These are phyloP conservation scores for Monochamus alternatus DNA, from an alignment of 2,888 invertebrate species.

Conservation along the genomic window DNA sequence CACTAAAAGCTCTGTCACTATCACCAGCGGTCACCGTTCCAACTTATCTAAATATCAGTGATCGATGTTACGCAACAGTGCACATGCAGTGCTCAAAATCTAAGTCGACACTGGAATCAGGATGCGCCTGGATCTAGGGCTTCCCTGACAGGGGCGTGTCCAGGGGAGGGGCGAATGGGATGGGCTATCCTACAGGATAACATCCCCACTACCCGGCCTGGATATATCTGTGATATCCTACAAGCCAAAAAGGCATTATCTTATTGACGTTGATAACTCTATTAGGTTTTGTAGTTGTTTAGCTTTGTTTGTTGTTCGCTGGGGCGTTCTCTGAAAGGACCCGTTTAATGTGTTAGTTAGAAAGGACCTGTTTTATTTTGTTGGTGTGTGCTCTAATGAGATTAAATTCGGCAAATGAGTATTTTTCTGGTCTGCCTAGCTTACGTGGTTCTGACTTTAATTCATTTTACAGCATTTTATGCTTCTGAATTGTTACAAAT, in stretches of 20 bases:
- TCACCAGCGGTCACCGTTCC: slow-evolving; percentile 27
- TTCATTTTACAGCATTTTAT: no score
- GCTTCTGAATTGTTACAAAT: no score
- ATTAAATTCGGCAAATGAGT: slow-evolving; percentile 11
- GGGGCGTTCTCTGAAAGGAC: slow-evolving; percentile 38
- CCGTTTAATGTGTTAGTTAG: slow-evolving; percentile 29
- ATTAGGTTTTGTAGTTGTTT: slow-evolving; percentile 50
- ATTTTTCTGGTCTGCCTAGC: no score
- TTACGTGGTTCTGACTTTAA: no score
- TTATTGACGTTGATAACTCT: slow-evolving; percentile 56
- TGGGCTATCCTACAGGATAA: slow-evolving; percentile 75
- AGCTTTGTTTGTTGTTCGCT: slow-evolving; percentile 42
- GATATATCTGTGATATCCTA: slow-evolving; percentile 52
- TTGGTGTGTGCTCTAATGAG: slow-evolving; percentile 10
- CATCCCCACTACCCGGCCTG: slow-evolving; percentile 68
- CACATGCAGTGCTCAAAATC: slow-evolving; percentile 52
- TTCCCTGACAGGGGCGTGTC: slow-evolving; percentile 69
- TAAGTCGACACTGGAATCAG: slow-evolving; percentile 57
- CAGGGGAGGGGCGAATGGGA: slow-evolving; percentile 75
- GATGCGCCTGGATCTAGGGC: slow-evolving; percentile 65
- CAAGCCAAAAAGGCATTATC: slow-evolving; percentile 52
- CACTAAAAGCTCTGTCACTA: slow-evolving; percentile 27
- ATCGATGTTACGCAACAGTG: slow-evolving; percentile 49
- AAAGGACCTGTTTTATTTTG: slow-evolving; percentile 28
- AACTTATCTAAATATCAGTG: slow-evolving; percentile 19